phyloP scores from a whole-genome alignment of 1,140 invertebrate species.

The Elymnias hypermnestra region DNA sequence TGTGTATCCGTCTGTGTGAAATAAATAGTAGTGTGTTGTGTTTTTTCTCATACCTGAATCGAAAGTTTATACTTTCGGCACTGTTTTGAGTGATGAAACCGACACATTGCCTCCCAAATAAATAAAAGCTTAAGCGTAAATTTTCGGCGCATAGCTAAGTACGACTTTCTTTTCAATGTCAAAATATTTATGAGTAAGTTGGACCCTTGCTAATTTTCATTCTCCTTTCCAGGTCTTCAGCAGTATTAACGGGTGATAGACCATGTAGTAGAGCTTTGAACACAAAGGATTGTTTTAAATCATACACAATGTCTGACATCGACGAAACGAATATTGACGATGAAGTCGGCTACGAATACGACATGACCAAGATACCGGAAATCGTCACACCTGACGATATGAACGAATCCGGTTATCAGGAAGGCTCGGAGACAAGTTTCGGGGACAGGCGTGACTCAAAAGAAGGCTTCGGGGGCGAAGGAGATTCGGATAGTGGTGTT shows the following conservation, averaged over 20 bases:
- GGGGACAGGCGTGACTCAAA: conserved; percentile 59
- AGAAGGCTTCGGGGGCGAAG: conserved; percentile 59
- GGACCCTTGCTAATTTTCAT: background rate
- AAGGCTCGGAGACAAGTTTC: conserved; percentile 59
- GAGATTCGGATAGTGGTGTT: conserved; percentile 62
- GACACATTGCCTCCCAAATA: too few species aligned
- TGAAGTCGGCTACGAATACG: conserved; percentile 59
- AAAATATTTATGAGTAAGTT: background rate
- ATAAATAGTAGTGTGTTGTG: too few species aligned
- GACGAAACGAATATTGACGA: conserved; percentile 47
- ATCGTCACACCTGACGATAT: conserved; percentile 63
- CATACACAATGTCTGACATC: conserved; percentile 49
- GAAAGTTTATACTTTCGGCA: too few species aligned
- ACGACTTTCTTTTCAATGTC: too few species aligned
- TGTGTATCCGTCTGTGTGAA: too few species aligned
- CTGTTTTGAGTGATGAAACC: too few species aligned
- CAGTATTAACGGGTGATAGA: conserved; percentile 35
- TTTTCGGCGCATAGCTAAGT: too few species aligned
- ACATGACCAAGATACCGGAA: conserved; percentile 58
- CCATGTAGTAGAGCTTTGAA: conserved; percentile 58
- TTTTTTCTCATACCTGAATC: too few species aligned
- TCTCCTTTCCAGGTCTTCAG: conserved; percentile 39
- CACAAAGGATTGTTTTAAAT: conserved; percentile 18
- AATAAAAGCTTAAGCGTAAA: too few species aligned
- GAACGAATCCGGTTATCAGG: conserved; percentile 64